These are phyloP conservation scores for Homarus americanus DNA, from an alignment of 1,140 invertebrate species.

Conservation along the genomic window DNA sequence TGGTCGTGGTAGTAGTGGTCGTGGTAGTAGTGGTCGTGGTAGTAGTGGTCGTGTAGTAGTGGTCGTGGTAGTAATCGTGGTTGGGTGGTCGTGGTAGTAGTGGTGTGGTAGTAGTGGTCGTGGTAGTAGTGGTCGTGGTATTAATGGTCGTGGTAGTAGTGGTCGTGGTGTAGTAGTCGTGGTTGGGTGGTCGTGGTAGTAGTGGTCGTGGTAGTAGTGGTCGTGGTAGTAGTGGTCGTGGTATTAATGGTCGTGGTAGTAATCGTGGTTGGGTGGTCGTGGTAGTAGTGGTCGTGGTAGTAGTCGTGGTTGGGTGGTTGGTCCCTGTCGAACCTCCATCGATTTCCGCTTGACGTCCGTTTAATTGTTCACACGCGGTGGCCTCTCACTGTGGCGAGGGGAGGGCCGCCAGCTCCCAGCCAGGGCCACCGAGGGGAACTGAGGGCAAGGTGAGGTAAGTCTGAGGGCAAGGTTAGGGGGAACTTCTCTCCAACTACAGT, in stretches of 20 bases:
- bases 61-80: not conserved
- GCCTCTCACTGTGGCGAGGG: constrained; percentile 36
- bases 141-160: not conserved
- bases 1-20: not conserved
- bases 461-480: not conserved
- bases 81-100: not conserved
- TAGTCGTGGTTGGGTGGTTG: not conserved
- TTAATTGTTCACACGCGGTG: constrained; percentile 69
- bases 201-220: not conserved
- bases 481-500: no score
- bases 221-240: not conserved
- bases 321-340: constrained; percentile 61
- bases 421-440: not conserved
- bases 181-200: not conserved
- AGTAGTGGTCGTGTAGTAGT: not conserved
- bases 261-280: constrained; percentile 21
- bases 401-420: not conserved
- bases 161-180: constrained; percentile 22
- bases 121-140: not conserved
- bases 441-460: not conserved
- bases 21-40: not conserved
- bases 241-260: not conserved
- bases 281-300: not conserved
- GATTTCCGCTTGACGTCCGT: constrained; percentile 73
- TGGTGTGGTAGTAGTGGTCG: not conserved